Conservation (phyloP, 2,113 vertebrate genomes). For the Sapayoa aenigma region DNA sequence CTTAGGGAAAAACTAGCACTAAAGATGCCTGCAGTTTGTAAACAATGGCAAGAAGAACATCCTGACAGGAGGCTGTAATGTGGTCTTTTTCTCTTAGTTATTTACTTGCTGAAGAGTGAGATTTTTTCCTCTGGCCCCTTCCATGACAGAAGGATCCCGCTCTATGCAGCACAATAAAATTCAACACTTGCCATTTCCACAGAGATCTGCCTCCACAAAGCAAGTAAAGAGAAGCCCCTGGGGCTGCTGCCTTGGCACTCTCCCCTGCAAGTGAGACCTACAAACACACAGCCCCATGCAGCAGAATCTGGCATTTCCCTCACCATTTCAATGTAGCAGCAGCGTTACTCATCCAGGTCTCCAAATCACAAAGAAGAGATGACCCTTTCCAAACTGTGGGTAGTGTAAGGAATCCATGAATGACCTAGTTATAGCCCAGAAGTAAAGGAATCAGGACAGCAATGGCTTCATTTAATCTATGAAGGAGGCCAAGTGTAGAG, state of each 20-base stretch:
- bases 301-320: not conserved
- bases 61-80: conserved; percentile 32
- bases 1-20: not conserved
- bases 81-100: conserved; percentile 20
- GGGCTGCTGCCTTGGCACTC: not conserved
- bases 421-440: not conserved
- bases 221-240: not conserved
- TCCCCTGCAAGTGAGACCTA: not conserved
- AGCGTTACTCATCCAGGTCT: not conserved
- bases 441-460: not conserved
- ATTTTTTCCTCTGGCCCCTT: not conserved
- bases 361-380: not conserved
- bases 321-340: fast-evolving
- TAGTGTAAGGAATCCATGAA: fast-evolving
- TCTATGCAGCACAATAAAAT: not conserved
- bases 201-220: not conserved
- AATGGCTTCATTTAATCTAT: not conserved
- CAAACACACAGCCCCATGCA: fast-evolving
- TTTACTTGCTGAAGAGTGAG: conserved; percentile 30
- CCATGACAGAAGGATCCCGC: not conserved
- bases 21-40: conserved; percentile 50
- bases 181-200: not conserved
- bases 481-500: not conserved
- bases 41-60: conserved; percentile 50
- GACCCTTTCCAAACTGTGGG: not conserved